Base-by-base conservation (phyloP, 2,888 invertebrate species). In the Polydrusus pterygomalis region DNA sequence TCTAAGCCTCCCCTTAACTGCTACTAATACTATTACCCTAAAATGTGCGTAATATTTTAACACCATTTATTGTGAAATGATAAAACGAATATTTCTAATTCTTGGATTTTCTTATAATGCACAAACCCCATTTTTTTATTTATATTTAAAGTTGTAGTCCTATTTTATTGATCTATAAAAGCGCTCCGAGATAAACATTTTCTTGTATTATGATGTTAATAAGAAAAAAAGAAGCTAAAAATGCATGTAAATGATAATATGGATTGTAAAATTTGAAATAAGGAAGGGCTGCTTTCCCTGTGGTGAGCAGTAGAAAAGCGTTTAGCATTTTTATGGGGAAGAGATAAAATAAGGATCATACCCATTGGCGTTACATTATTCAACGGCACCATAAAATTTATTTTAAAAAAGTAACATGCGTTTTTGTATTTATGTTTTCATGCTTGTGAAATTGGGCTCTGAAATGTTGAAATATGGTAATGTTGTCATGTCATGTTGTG, bases 241-340 rank as follows among this genome's bases (percentile, higher is more conserved):
- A 47, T 64, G 64, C 47, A 64, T 64, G 64, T 64, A 64, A 64
- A 64, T 47, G 20, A 49, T 64, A 64, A 64, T 64, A 47, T 64
- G 30, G 25, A 40, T 45, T 64, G 64, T 64, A 64, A 64, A 64
- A 64, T 64, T 49, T 25, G 30, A 64, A 45, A 64, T 45, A 47
- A 49, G 64, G 64, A 30, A 20, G 47, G 18, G 47, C 51, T 51
- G 51, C 51, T 18, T 51, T 51, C 51, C n/a, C 9, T 47, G 64
- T 49, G 49, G 20, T 30, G 49, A 15, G 30, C 64, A 64, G 47
- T 64, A 67, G 54, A 38, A 47, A 67, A 67, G 17, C 67, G 67
- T 67, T 67, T 67, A 67, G 67, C 67, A 67, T 67, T 67, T 67
- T 67, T 67, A 67, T 67, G 18, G 54, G 67, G 30, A 67, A 51